phyloP scores from a whole-genome alignment of 2,888 invertebrate genomes.

The Aspidiotus rigidus region DNA sequence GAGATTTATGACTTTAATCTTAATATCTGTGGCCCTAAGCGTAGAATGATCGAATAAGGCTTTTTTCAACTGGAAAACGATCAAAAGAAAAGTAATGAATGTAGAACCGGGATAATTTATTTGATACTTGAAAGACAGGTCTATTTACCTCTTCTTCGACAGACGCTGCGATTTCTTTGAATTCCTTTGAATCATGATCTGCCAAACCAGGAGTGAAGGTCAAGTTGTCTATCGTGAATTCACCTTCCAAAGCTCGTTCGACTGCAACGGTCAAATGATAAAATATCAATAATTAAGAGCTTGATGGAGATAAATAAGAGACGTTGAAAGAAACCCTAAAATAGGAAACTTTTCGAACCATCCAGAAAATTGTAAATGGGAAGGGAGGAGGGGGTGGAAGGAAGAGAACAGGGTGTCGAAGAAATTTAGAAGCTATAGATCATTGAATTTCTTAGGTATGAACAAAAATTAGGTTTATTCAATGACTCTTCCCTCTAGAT shows the following conservation, averaged over 20 bases:
- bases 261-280: slow-evolving; percentile 47
- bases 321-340: too few relatives aligned
- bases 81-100: neutral
- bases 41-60: slow-evolving; percentile 49
- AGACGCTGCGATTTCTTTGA: slow-evolving; percentile 51
- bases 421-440: too few relatives aligned
- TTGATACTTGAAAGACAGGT: neutral
- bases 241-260: slow-evolving; percentile 59
- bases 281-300: too few relatives aligned
- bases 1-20: slow-evolving; percentile 54
- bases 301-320: too few relatives aligned
- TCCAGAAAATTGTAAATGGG: too few relatives aligned
- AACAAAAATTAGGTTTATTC: too few relatives aligned
- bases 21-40: slow-evolving; percentile 49
- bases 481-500: too few relatives aligned
- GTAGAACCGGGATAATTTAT: neutral
- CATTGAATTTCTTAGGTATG: too few relatives aligned
- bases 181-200: slow-evolving; percentile 54
- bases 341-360: too few relatives aligned
- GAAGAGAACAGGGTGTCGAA: too few relatives aligned
- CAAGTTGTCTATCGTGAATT: slow-evolving; percentile 57
- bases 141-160: slow-evolving; percentile 49
- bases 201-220: slow-evolving; percentile 52
- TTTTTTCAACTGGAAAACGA: slow-evolving; percentile 46
- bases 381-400: too few relatives aligned